Evolutionary conservation across 1,140 invertebrate genomes (phyloP).

Genomic region (Drosophila tristis): DNA sequence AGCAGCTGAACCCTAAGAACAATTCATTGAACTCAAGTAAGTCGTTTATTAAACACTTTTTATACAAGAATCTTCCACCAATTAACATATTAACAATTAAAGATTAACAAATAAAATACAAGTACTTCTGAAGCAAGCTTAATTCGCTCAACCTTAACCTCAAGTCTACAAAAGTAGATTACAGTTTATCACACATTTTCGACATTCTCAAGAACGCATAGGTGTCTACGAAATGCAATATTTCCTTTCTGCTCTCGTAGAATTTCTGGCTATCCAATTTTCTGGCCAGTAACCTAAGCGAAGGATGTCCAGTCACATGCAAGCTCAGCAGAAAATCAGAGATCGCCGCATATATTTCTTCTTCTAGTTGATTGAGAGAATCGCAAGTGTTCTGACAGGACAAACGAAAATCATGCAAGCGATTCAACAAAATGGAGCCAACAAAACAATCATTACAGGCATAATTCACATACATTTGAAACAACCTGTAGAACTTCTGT

Average conservation of each 20-base stretch:
- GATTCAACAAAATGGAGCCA: neutral
- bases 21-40: too few species aligned
- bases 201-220: constrained; percentile 6
- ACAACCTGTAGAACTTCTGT: constrained; percentile 12
- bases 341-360: constrained; percentile 23
- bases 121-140: neutral
- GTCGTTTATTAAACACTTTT: neutral
- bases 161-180: too few species aligned
- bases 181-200: neutral
- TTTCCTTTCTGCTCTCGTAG: constrained; percentile 7
- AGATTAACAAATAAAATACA: neutral
- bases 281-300: constrained; percentile 8
- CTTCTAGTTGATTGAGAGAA: constrained; percentile 13
- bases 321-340: constrained; percentile 18
- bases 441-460: neutral
- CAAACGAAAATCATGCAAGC: constrained; percentile 15
- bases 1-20: too few species aligned
- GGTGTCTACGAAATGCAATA: constrained; percentile 13
- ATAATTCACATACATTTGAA: constrained; percentile 10
- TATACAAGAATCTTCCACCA: too few species aligned
- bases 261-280: constrained; percentile 16
- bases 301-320: neutral
- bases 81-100: neutral
- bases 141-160: too few species aligned
- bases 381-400: constrained; percentile 35